Percentiles rank a stretch among this genome's conserved stretches.
Evolutionary conservation across 2,888 invertebrate genomes (phyloP).

Genomic region (Phorcus lineatus): DNA sequence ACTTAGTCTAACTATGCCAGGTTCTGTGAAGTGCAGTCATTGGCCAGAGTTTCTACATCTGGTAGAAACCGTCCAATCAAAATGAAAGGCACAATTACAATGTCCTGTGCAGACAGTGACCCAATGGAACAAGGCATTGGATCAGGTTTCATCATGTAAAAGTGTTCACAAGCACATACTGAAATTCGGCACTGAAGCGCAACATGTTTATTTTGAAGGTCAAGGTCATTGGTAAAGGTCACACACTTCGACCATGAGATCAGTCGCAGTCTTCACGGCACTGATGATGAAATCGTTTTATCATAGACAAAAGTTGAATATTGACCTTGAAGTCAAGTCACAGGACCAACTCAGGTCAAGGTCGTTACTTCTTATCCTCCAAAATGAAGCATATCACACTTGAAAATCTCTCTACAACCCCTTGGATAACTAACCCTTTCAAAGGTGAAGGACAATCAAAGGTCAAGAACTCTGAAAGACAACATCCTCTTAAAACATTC

Average conservation of each 20-base stretch:
- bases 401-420: too few relatives aligned
- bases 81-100: constrained; percentile 1
- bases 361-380: too few relatives aligned
- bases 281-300: too few relatives aligned
- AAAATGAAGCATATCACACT: too few relatives aligned
- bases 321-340: too few relatives aligned
- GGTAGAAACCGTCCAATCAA: neutral
- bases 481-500: neutral
- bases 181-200: neutral
- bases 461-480: neutral
- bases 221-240: neutral
- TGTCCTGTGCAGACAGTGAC: neutral
- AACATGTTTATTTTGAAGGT: neutral
- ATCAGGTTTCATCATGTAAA: neutral
- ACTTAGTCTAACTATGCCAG: too few relatives aligned
- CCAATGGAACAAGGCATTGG: neutral
- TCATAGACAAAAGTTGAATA: too few relatives aligned
- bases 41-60: too few relatives aligned
- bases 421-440: too few relatives aligned
- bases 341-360: too few relatives aligned
- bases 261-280: too few relatives aligned
- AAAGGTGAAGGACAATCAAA: neutral
- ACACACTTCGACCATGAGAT: neutral
- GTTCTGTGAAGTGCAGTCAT: too few relatives aligned
- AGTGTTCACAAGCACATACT: constrained; percentile 4